Base-by-base conservation (phyloP, 37 sponge, comb jelly and placozoan genomes). In the Mnemiopsis leidyi region DNA sequence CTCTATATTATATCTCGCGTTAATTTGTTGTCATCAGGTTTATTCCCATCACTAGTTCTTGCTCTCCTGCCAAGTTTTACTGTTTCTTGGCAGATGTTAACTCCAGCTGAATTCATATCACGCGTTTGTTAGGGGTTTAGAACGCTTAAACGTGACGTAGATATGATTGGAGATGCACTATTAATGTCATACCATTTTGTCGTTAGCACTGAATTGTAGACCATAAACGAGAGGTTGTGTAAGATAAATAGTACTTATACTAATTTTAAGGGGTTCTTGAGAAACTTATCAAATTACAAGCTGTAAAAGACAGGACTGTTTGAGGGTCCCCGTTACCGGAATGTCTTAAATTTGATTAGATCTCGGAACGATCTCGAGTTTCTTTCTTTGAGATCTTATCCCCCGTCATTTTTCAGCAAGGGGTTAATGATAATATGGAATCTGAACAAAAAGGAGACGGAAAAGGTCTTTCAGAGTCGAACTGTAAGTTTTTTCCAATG, bases 361-460 rank as follows among this genome's bases (percentile, higher is more conserved):
- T 48, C 61, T 48, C 61, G 61, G 13, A 5, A 18, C 5, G 61
- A 13, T 48, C 61, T 48, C 61, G 13, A 48, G 61, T 48, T 48
- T 18, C 61, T 71, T 71, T 71, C 75, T 23, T 3, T 29, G 30
- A 23, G 30, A 71, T 18, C 3, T 2, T 71, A 71, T 23, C 23
- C 68, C 68, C n/a, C 20, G 26, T 29, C 26, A 29, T 71, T 20
- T 79, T 79, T 34, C 82, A 79, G 82, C 21, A 79, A 79, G 36
- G 82, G 82, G 21, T 33, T 79, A 30, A 32, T 79, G 37, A 32
- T 79, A 79, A 79, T 79, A 16, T 79, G 82, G 82, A 79, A 79
- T 29, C 37, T 79, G 82, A 79, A 79, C 9, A 79, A 32, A 29
- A 32, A 35, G 36, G 37, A 79, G 29, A 79, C 82, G 1, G 82